A percentile compares a stretch with the other conserved stretches of the same genome.
Evolutionary conservation across 2,888 invertebrate genomes (phyloP).

Genomic region (Drosophila kambysellisi): DNA sequence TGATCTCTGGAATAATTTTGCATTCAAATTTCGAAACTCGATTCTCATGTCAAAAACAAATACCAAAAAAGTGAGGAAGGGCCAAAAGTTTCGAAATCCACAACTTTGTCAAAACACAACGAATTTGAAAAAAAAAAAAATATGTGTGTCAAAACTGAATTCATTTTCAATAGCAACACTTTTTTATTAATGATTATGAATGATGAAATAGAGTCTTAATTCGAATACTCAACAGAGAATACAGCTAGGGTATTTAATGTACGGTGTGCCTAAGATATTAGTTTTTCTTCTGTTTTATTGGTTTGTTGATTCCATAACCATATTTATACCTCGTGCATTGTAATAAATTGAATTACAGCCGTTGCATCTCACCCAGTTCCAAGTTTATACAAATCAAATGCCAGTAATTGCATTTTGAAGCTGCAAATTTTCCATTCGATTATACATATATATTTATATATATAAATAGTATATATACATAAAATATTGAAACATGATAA

Average conservation of each 20-base stretch:
- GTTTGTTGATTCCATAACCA: background rate
- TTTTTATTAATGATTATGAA: background rate
- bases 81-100: no score
- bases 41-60: no score
- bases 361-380: background rate
- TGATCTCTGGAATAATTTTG: background rate
- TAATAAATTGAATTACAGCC: constrained; percentile 53
- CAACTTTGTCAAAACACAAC: background rate
- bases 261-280: background rate
- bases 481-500: constrained; percentile 34
- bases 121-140: background rate
- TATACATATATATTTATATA: background rate
- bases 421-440: constrained; percentile 1
- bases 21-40: background rate
- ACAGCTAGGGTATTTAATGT: background rate
- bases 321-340: constrained; percentile 5
- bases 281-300: background rate
- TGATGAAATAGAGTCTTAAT: background rate
- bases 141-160: background rate
- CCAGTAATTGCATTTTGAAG: constrained; percentile 37
- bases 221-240: background rate
- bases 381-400: constrained; percentile 25
- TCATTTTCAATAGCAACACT: background rate
- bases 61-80: no score
- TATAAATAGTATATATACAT: background rate